These are phyloP conservation scores for Drosophila aldrichi DNA, from an alignment of 2,888 invertebrate species.

Conservation along the genomic window DNA sequence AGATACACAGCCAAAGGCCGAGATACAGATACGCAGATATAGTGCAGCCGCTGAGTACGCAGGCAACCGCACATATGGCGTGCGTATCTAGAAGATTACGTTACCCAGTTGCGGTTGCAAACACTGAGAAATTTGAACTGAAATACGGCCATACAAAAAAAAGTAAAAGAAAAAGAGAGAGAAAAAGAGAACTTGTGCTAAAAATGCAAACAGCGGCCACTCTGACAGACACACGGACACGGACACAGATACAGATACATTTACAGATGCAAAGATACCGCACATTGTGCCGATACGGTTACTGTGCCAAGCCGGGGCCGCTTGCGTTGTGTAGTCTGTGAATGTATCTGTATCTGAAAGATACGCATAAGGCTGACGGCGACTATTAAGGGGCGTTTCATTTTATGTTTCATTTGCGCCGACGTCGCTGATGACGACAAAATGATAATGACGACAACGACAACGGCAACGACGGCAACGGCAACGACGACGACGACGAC, in stretches of 20 bases:
- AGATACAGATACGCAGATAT: conserved; percentile 43
- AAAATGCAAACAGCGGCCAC: conserved; percentile 74
- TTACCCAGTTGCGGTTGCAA: conserved; percentile 63
- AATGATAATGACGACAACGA: conserved; percentile 75
- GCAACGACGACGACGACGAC: conserved; percentile 31
- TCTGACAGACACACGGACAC: conserved; percentile 39
- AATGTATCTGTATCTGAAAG: conserved; percentile 64
- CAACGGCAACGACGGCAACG: conserved; percentile 15
- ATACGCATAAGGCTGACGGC: conserved; percentile 72
- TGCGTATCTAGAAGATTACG: conserved; percentile 75
- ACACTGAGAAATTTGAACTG: conserved; percentile 44
- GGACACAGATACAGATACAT: conserved; percentile 45
- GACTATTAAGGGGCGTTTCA: conserved; percentile 82
- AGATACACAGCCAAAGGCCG: conserved; percentile 20
- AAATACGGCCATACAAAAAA: conserved; percentile 51
- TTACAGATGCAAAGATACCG: conserved; percentile 54
- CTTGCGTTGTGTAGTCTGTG: conserved; percentile 16
- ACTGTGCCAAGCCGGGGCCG: conserved; percentile 59
- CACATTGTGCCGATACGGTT: conserved; percentile 60
- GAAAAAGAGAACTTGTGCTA: conserved; percentile 68
- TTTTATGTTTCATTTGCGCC: conserved; percentile 82
- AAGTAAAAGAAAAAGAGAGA: conserved; percentile 1
- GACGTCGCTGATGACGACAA: conserved; percentile 77
- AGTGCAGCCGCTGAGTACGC: conserved; percentile 23
- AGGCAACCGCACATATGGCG: conserved; percentile 53